These are phyloP conservation scores for Agrilus cyanescens DNA, from an alignment of 2,888 invertebrate species.

Conservation along the genomic window DNA sequence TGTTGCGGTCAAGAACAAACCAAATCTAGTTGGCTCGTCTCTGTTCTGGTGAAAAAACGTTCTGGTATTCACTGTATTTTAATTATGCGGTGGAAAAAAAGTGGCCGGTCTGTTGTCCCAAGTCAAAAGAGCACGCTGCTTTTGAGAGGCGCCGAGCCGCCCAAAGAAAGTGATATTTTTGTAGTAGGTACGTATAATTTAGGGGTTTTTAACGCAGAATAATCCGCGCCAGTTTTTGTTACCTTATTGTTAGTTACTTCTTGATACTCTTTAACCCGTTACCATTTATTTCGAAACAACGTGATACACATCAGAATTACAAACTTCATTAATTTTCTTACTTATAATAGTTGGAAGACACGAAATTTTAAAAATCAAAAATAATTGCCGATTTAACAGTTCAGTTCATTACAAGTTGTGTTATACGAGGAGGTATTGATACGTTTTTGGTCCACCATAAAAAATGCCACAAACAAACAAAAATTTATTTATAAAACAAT, in stretches of 20 bases:
- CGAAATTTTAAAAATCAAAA: no score
- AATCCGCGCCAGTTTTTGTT: constrained; percentile 3
- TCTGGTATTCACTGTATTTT: constrained; percentile 9
- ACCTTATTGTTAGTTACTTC: constrained; percentile 7
- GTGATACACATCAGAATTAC: no score
- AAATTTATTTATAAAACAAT: no score
- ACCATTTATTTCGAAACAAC: no score
- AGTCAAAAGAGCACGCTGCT: constrained; percentile 3
- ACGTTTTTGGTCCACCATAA: no score
- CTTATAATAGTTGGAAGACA: no score
- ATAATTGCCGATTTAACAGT: no score
- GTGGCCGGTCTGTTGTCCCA: not conserved
- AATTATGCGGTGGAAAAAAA: constrained; percentile 7
- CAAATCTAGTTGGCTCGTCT: not conserved
- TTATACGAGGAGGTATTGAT: no score
- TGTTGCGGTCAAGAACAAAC: not conserved
- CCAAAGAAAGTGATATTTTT: constrained; percentile 9
- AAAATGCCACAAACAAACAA: no score
- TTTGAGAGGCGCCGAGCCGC: constrained; percentile 2
- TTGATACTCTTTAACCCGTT: constrained; percentile 2
- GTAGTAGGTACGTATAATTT: constrained; percentile 11
- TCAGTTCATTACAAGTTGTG: no score
- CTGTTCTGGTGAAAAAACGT: constrained; percentile 9
- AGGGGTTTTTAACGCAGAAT: constrained; percentile 4
- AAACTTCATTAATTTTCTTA: no score